Conservation (phyloP, 2,797 vertebrate genomes). For the Periparus ater region DNA sequence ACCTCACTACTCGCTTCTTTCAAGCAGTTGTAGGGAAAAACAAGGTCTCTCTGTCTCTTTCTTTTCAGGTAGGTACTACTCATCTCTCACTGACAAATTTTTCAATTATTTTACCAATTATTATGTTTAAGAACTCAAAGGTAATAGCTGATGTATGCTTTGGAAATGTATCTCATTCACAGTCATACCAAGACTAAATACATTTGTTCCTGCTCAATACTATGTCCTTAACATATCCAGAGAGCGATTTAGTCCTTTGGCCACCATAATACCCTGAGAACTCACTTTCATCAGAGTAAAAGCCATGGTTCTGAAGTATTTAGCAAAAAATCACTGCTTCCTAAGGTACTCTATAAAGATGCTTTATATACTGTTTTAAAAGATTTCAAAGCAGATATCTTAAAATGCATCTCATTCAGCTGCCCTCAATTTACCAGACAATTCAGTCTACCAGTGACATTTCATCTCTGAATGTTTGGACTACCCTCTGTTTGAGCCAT, state of each 20-base stretch:
- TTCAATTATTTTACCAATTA: not conserved
- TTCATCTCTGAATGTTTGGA: not conserved
- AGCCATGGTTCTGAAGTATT: not conserved
- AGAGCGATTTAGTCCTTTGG: not conserved
- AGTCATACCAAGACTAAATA: not conserved
- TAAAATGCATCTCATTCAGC: not conserved
- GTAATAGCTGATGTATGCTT: not conserved
- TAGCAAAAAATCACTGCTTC: not conserved
- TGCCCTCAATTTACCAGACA: not conserved
- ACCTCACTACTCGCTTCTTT: not conserved
- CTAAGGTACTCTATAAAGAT: not conserved
- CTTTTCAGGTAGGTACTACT: not conserved
- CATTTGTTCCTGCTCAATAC: not conserved
- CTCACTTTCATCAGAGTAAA: not conserved
- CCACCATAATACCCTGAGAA: not conserved
- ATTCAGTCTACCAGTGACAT: not conserved
- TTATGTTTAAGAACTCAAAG: not conserved
- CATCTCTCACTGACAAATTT: not conserved
- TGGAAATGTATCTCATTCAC: not conserved
- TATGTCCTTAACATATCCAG: not conserved
- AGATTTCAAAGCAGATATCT: not conserved
- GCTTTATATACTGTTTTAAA: not conserved
- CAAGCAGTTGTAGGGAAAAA: not conserved
- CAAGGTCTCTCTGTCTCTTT: not conserved
- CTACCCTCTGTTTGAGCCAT: not conserved